phyloP scores from a whole-genome alignment of 2,888 invertebrate species.

The Drosophila cracens region DNA sequence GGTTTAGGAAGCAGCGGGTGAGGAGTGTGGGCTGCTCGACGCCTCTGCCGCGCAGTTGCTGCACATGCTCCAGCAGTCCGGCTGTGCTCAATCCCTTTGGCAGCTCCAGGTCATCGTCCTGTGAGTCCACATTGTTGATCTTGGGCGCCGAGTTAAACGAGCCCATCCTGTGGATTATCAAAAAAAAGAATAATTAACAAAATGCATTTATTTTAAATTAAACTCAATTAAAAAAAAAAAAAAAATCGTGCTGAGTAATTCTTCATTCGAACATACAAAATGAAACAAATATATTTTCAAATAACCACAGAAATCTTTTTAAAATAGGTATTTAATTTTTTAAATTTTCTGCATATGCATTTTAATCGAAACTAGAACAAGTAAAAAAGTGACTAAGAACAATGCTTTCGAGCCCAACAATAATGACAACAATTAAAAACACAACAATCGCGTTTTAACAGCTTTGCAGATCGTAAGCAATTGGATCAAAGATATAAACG shows the following conservation, averaged over 20 bases:
- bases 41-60: slow-evolving; percentile 84
- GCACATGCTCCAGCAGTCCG: slow-evolving; percentile 86
- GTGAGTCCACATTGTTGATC: slow-evolving; percentile 87
- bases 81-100: slow-evolving; percentile 85
- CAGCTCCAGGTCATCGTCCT: slow-evolving; percentile 87
- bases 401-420: slow-evolving; percentile 10
- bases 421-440: slow-evolving; percentile 18
- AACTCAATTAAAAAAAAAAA: too few relatives aligned
- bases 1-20: slow-evolving; percentile 81
- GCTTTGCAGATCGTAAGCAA: slow-evolving; percentile 23
- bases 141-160: slow-evolving; percentile 90
- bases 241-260: slow-evolving; percentile 7
- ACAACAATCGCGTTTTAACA: slow-evolving; percentile 13
- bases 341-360: slow-evolving; percentile 1
- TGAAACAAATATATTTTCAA: background rate
- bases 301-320: background rate
- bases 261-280: slow-evolving; percentile 2
- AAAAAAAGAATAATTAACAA: slow-evolving; percentile 35
- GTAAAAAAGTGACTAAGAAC: slow-evolving; percentile 2
- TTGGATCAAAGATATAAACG: slow-evolving; percentile 6
- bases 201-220: background rate
- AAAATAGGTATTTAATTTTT: slow-evolving; percentile 1
- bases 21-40: slow-evolving; percentile 85
- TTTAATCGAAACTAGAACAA: slow-evolving; percentile 24
- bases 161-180: slow-evolving; percentile 87